Evolutionary conservation across 2,888 invertebrate species (phyloP).

Genomic region (Tiliacea aurago): DNA sequence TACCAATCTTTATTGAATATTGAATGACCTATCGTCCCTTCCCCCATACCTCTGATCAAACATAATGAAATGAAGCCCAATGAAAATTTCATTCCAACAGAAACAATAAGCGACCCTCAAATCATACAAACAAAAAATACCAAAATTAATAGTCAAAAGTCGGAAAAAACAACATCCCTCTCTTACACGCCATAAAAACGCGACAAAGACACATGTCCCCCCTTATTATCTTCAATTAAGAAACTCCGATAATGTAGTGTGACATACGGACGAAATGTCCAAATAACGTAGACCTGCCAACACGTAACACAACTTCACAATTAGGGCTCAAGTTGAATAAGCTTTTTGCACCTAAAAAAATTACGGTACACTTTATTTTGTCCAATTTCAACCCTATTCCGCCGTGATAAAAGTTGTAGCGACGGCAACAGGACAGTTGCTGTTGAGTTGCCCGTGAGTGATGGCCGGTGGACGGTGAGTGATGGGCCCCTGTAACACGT

Average conservation of each 20-base stretch:
- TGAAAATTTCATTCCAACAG: slow-evolving; percentile 23
- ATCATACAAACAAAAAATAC: slow-evolving; percentile 39
- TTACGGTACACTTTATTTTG: slow-evolving; percentile 48
- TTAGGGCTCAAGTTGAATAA: slow-evolving; percentile 72
- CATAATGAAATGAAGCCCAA: slow-evolving; percentile 39
- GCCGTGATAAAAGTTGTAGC: slow-evolving; percentile 54
- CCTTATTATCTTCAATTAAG: slow-evolving; percentile 91
- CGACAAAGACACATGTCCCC: slow-evolving; percentile 89
- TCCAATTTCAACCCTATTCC: slow-evolving; percentile 69
- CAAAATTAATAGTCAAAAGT: slow-evolving; percentile 69
- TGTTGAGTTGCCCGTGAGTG: slow-evolving; percentile 64
- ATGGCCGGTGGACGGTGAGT: slow-evolving; percentile 79
- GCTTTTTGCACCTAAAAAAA: slow-evolving; percentile 74
- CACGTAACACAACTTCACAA: slow-evolving; percentile 40
- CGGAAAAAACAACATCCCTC: slow-evolving; percentile 86
- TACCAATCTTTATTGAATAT: slow-evolving; percentile 25
- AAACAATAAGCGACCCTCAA: slow-evolving; percentile 41
- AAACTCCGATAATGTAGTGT: slow-evolving; percentile 88
- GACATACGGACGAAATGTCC: slow-evolving; percentile 84
- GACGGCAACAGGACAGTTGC: slow-evolving; percentile 58
- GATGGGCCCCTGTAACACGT: slow-evolving; percentile 84
- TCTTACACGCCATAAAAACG: slow-evolving; percentile 88
- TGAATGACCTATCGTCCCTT: slow-evolving; percentile 1
- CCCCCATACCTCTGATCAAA: slow-evolving; percentile 5
- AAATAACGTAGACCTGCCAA: slow-evolving; percentile 67